Evolutionary conservation across 2,888 invertebrate species (phyloP), one percentile per base, ranked within the genome.

Genomic region (Stegophylla sp.): DNA sequence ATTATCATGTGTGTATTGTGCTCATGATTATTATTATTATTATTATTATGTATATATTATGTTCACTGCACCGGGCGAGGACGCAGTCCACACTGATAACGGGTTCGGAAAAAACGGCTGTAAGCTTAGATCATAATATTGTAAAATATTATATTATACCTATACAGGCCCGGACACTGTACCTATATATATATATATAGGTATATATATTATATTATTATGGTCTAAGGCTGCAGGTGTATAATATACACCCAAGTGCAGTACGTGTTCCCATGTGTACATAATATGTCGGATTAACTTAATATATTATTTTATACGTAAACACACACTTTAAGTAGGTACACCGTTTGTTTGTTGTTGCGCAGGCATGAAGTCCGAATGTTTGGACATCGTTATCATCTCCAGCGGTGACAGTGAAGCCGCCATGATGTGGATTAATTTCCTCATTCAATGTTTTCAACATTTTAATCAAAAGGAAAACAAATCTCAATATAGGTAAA

Each of bases 381-480:
- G 93, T 90, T 93, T 94, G 87, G 94, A 94, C 86, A 93, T 94
- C 83, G 89, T 94, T 82, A 92, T 94, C 85, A 88, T 94, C 82
- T 94, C 93, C 86, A 91, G 93, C 85, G 91, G 91, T 82, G 91
- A 91, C 82, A 94, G 93, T 84, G 92, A 93, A 77, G 92, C 93
- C 84, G 93, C 94, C 83, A 90, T 90, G 34, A 87, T 93, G 75
- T 93, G 94, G 92, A 93, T 93, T 23, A 92, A 92, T 85, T 94
- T 94, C 86, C 90, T 94, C 84, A 91, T 91, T 69, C 91, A 92
- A 81, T 93, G 94, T 87, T 94, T 94, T 87, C 92, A 94, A 86
- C 93, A 94, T 87, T 93, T 94, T 84, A 92, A 93, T 88, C 91
- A 92, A 83, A 93, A 94, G 85, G 90, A 93, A 85, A 93, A 92